Evolutionary conservation across 2,888 invertebrate species (phyloP), one percentile per base, ranked within the genome.

Genomic region (Nymphalis polychloros): DNA sequence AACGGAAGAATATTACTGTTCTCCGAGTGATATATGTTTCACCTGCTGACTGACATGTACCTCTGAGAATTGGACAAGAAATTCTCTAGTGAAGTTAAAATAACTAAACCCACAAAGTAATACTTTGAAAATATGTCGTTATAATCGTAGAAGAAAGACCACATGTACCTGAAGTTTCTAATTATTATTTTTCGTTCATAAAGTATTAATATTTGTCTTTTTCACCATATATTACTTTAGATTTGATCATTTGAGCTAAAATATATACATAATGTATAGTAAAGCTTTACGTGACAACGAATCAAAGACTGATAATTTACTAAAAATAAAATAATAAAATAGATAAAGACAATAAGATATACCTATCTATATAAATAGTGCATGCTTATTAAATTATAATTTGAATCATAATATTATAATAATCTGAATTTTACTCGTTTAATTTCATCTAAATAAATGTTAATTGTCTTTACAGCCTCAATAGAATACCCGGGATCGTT

Each of bases 1-100:
- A 78, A 81, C 76, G 80, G 80, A 81, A 79, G 81, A 82, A 84
- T 84, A 82, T 84, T 84, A 81, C 79, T 70, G 75, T 78, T 76
- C 64, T 75, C 66, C 70, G 61, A 62, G 74, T 78, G 81, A 82
- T 79, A 77, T 78, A 82, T 79, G 78, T 75, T 74, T 75, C 82
- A 79, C 79, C 77, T 77, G 79, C 66, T 78, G 78, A 79, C 69
- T 79, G 80, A 79, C 77, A 68, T 57, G 70, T 69, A 65, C 70
- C 63, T 76, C 61, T 17, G 64, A 65, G 68, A 70, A 68, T 68
- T 63, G 63, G 65, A 63, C 57, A 55, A 20, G 23, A 57, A 71
- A 55, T 57, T 47, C 41, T 63, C 48, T 55, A 31, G 61, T 23
- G 23, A 17, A 48, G 27, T 60, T 48, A 17, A 27, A 48, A 27